These are phyloP conservation scores for Okapia johnstoni DNA, from an alignment of 2,113 vertebrate species.

Conservation along the genomic window DNA sequence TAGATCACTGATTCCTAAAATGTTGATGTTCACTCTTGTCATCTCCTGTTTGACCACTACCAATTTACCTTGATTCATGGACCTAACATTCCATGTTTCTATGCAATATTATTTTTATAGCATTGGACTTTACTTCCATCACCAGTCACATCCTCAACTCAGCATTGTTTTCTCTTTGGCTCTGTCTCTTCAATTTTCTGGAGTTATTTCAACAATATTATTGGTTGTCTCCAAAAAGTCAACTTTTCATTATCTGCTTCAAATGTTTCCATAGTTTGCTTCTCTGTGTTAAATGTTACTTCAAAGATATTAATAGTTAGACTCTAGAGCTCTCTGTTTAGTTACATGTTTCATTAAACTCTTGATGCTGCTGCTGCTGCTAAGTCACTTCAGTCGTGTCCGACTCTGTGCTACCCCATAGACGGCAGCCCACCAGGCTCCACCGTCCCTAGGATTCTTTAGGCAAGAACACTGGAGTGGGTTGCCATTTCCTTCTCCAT, in stretches of 20 bases:
- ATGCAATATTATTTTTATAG: neutral
- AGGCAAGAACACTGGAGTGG: too few species aligned
- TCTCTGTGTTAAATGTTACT: neutral
- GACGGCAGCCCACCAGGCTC: too few species aligned
- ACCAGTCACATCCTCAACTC: neutral
- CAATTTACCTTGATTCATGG: neutral
- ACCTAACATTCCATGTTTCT: neutral
- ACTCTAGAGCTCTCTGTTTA: neutral
- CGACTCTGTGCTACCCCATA: too few species aligned
- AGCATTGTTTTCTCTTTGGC: neutral
- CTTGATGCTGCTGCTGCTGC: too few species aligned
- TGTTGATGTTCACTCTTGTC: neutral
- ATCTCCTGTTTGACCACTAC: neutral
- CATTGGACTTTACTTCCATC: neutral
- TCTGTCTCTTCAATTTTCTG: neutral
- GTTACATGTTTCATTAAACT: neutral
- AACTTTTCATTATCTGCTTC: neutral
- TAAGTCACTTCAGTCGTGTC: too few species aligned
- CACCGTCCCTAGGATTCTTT: too few species aligned
- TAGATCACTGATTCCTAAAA: neutral
- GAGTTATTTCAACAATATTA: neutral
- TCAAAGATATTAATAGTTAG: neutral
- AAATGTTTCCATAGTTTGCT: neutral
- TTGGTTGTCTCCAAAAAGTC: neutral
- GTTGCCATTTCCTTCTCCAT: too few species aligned